Percentiles rank a stretch among this genome's conserved stretches.
phyloP scores from a whole-genome alignment of 2,797 vertebrate species.

The Diglossa cyanea region DNA sequence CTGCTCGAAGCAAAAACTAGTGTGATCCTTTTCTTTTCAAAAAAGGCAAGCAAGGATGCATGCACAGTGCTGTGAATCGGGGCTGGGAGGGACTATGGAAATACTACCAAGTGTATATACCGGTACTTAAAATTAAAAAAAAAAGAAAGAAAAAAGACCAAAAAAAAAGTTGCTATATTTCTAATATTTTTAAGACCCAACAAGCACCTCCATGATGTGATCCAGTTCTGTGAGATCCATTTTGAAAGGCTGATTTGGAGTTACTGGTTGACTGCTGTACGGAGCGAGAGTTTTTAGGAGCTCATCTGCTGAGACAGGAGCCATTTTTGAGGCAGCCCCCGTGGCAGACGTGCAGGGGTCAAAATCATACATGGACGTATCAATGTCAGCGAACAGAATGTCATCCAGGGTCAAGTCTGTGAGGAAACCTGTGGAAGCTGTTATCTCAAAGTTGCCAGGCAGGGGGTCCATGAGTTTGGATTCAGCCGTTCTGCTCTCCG shows the following conservation, averaged over 20 bases:
- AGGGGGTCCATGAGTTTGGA: constrained; percentile 83
- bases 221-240: constrained; percentile 98
- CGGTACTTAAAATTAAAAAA: neutral
- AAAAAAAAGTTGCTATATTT: constrained; percentile 60
- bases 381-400: constrained; percentile 96
- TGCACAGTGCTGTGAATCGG: constrained; percentile 91
- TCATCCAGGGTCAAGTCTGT: constrained; percentile 97
- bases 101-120: constrained; percentile 65
- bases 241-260: constrained; percentile 98
- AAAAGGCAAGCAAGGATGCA: constrained; percentile 93
- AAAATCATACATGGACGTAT: constrained; percentile 99
- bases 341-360: constrained; percentile 89
- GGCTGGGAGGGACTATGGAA: constrained; percentile 51
- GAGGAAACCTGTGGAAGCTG: constrained; percentile 92
- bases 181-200: constrained; percentile 87
- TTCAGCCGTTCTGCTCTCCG: constrained; percentile 80
- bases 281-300: constrained; percentile 96
- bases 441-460: constrained; percentile 85
- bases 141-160: neutral
- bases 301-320: constrained; percentile 89
- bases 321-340: constrained; percentile 85
- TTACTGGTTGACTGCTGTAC: constrained; percentile 87
- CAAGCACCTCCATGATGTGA: constrained; percentile 99
- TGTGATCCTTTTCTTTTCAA: constrained; percentile 84
- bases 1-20: constrained; percentile 90